These are phyloP conservation scores for human (Homo sapiens) DNA, from an alignment of 2,113 vertebrate species.

Conservation along the genomic window GRCh38 chr11:21251001-21251500, in stretches of 20 bases:
- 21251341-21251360: background rate
- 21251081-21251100: background rate
- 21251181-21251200: background rate
- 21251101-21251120: background rate
- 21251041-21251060: background rate
- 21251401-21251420: background rate
- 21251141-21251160: background rate
- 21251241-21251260: background rate
- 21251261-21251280: background rate
- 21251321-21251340: background rate
- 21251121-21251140: background rate
- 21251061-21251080: background rate
- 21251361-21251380: background rate
- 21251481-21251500: background rate
- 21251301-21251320: background rate
- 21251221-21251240: background rate
- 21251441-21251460: background rate
- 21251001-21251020: background rate
- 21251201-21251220: background rate
- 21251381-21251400: background rate
- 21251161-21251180: background rate
- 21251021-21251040: background rate
- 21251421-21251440: background rate
- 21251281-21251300: background rate
- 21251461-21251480: background rate